A percentile compares a stretch with the other conserved stretches of the same genome.
Evolutionary conservation across 2,797 vertebrate species (phyloP).

Genomic region (Buceros bicornis): DNA sequence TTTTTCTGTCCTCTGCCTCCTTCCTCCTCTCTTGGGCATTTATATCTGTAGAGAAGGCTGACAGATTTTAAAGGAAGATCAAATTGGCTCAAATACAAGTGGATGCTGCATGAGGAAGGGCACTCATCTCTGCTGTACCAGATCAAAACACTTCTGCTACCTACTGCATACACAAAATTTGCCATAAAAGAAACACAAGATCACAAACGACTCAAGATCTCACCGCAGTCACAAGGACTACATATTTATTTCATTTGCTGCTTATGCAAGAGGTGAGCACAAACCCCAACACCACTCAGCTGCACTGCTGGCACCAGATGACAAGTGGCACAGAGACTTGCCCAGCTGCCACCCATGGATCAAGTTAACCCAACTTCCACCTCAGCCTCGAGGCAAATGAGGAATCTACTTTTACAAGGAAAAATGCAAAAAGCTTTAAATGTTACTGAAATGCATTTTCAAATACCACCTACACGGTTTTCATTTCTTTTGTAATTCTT

Average conservation of each 20-base stretch:
- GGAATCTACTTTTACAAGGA: background rate
- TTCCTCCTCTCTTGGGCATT: background rate
- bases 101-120: background rate
- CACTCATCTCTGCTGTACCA: background rate
- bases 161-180: background rate
- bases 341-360: background rate
- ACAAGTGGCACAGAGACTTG: background rate
- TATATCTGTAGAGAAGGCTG: background rate
- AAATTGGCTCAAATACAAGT: background rate
- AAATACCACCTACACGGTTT: background rate
- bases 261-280: background rate
- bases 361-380: background rate
- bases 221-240: background rate
- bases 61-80: background rate
- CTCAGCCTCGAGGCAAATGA: background rate
- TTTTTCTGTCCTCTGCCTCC: background rate
- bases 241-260: background rate
- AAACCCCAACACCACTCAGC: background rate
- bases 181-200: background rate
- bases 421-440: background rate
- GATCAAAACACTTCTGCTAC: background rate
- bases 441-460: background rate
- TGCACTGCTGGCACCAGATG: background rate
- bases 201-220: background rate
- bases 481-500: background rate